These are phyloP conservation scores for Papilio machaon DNA, from an alignment of 1,140 invertebrate species.

Conservation along the genomic window DNA sequence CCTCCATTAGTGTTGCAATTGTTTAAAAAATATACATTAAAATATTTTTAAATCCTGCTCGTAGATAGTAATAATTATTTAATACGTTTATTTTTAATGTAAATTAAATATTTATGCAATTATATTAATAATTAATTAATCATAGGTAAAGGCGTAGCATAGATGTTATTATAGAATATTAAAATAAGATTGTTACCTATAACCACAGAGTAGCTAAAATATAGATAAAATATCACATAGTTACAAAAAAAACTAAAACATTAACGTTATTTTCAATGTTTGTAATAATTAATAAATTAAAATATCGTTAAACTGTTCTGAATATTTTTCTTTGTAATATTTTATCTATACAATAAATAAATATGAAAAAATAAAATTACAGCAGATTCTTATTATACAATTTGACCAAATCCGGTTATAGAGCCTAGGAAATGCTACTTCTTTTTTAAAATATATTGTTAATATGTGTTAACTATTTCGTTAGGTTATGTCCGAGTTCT, in stretches of 20 bases:
- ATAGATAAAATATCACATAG: background rate
- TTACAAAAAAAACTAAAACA: background rate
- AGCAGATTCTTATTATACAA: background rate
- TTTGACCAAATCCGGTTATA: background rate
- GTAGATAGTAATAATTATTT: slow-evolving; percentile 37
- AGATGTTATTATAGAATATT: slow-evolving; percentile 28
- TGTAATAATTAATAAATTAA: background rate
- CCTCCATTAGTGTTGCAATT: slow-evolving; percentile 35
- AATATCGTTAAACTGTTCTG: background rate
- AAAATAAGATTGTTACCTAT: slow-evolving; percentile 23
- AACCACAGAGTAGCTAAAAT: slow-evolving; percentile 2
- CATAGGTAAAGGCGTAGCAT: slow-evolving; percentile 30
- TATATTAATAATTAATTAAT: slow-evolving; percentile 33
- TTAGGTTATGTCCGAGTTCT: background rate
- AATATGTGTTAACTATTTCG: background rate
- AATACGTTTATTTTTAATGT: slow-evolving; percentile 18
- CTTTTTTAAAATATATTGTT: background rate
- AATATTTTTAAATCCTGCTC: slow-evolving; percentile 21
- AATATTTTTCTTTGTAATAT: slow-evolving; percentile 4
- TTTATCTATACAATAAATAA: background rate
- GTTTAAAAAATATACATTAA: slow-evolving; percentile 6
- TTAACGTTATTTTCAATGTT: background rate
- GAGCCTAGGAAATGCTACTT: background rate
- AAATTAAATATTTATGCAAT: slow-evolving; percentile 38
- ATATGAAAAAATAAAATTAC: background rate